A percentile compares a stretch with the other conserved stretches of the same genome.
These are phyloP conservation scores for Lacerta viridis DNA, from an alignment of 2,797 vertebrate genomes.

Conservation along the genomic window DNA sequence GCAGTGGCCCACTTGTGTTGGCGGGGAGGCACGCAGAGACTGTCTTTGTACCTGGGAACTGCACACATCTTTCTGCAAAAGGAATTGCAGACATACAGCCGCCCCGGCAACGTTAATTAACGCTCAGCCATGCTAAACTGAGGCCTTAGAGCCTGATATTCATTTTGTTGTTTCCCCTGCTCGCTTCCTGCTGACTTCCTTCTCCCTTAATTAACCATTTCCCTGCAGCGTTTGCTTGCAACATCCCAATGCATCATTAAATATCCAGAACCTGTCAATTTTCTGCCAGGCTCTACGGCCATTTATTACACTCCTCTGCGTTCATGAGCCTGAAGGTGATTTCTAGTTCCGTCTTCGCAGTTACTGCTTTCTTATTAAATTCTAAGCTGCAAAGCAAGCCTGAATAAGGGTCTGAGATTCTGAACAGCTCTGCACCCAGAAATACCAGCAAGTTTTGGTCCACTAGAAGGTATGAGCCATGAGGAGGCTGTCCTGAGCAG, in stretches of 20 bases:
- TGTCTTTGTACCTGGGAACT: constrained; percentile 29
- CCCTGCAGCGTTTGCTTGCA: constrained; percentile 8
- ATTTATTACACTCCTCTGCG: not conserved
- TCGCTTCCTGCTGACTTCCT: not conserved
- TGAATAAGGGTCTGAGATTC: not conserved
- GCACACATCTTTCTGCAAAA: constrained; percentile 39
- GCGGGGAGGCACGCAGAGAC: not conserved
- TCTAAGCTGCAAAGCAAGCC: not conserved
- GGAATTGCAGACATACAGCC: constrained; percentile 12
- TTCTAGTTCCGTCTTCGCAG: not conserved
- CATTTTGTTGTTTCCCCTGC: constrained; percentile 34
- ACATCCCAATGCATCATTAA: constrained; percentile 19
- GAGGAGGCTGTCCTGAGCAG: not conserved
- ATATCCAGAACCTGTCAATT: constrained; percentile 4
- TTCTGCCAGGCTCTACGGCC: not conserved
- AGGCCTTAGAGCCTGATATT: not conserved
- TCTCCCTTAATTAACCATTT: constrained; percentile 21
- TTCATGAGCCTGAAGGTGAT: not conserved
- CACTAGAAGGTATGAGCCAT: not conserved
- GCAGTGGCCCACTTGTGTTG: no score
- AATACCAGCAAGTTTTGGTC: not conserved
- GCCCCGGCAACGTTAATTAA: constrained; percentile 20
- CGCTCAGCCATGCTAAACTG: constrained; percentile 29
- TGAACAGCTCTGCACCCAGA: not conserved
- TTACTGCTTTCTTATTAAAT: not conserved